These are phyloP conservation scores for Trichonephila inaurata DNA, from an alignment of 1,140 invertebrate genomes.

Conservation along the genomic window DNA sequence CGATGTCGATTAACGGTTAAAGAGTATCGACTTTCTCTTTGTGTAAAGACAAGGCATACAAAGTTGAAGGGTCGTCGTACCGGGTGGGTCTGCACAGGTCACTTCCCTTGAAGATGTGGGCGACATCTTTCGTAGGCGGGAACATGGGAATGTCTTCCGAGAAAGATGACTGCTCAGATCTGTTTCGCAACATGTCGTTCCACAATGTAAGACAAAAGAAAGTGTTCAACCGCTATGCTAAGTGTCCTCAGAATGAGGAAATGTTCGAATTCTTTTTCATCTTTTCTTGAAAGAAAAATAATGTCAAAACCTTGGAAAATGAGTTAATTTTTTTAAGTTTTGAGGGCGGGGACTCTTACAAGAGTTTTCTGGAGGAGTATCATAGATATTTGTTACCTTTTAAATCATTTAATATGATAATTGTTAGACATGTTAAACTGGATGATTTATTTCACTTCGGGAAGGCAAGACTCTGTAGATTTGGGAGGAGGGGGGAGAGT, in stretches of 20 bases:
- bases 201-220: neutral
- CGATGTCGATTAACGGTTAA: too few relatives aligned
- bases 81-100: slow-evolving; percentile 16
- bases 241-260: neutral
- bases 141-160: neutral
- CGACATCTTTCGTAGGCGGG: slow-evolving; percentile 32
- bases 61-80: slow-evolving; percentile 22
- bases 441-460: too few relatives aligned
- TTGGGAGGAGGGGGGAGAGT: too few relatives aligned
- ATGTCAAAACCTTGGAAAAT: neutral
- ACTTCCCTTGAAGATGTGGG: slow-evolving; percentile 3
- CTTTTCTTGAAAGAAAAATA: neutral
- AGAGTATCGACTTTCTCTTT: too few relatives aligned
- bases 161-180: neutral
- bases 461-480: too few relatives aligned
- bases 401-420: too few relatives aligned
- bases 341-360: too few relatives aligned
- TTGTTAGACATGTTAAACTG: too few relatives aligned
- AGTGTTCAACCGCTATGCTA: neutral
- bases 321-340: too few relatives aligned
- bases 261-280: neutral
- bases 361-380: too few relatives aligned
- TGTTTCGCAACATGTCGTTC: neutral
- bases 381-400: too few relatives aligned
- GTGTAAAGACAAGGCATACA: too few relatives aligned